Evolutionary conservation across 2,888 invertebrate species (phyloP).

Genomic region (Drosophila paucipuncta): DNA sequence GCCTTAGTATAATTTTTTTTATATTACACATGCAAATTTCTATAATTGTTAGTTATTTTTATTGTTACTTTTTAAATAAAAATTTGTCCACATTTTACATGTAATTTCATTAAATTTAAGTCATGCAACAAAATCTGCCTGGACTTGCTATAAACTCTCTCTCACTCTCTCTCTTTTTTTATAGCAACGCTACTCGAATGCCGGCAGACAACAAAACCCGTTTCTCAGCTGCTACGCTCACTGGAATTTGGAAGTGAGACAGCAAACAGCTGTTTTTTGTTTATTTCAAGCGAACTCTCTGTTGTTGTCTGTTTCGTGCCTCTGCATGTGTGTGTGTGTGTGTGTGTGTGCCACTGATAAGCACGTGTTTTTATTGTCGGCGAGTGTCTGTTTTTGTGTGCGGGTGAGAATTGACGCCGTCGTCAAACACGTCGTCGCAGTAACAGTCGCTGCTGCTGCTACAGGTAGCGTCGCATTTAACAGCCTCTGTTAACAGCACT

Average conservation of each 20-base stretch:
- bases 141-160: slow-evolving; percentile 56
- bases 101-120: not conserved
- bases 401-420: slow-evolving; percentile 53
- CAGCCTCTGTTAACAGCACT: slow-evolving; percentile 18
- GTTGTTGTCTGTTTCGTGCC: slow-evolving; percentile 42
- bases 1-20: not conserved
- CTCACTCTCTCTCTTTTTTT: slow-evolving; percentile 33
- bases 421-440: slow-evolving; percentile 11
- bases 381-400: slow-evolving; percentile 43
- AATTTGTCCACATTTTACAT: not conserved
- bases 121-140: slow-evolving; percentile 5
- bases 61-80: not conserved
- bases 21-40: not conserved
- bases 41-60: not conserved
- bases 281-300: slow-evolving; percentile 74
- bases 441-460: slow-evolving; percentile 20
- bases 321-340: slow-evolving; percentile 6
- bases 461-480: slow-evolving; percentile 37
- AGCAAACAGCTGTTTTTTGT: slow-evolving; percentile 76
- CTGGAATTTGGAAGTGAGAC: slow-evolving; percentile 48
- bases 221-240: slow-evolving; percentile 51
- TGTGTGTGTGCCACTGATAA: slow-evolving; percentile 58
- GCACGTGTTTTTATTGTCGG: slow-evolving; percentile 71
- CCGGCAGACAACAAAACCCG: slow-evolving; percentile 48
- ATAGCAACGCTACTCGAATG: slow-evolving; percentile 53